Evolutionary conservation across 2,888 invertebrate species (phyloP), one percentile per base, ranked within the genome.

Genomic region (Pachycephus smyrnensis): DNA sequence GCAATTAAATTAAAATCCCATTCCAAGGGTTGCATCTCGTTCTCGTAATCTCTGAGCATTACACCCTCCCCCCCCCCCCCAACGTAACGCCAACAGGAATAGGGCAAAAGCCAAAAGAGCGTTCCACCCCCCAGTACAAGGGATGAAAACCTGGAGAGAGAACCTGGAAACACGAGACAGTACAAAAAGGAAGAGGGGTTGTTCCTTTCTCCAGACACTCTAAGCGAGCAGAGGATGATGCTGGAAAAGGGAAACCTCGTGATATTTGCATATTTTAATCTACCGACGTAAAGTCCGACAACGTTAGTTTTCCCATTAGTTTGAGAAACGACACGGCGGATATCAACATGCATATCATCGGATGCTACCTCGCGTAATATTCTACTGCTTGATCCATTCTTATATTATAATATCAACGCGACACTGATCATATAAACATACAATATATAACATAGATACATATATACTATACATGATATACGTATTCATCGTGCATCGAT

Each of bases 261-360:
- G 86, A 86, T 87, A 90, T 90, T 90, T 89, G 88, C 89, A 90
- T 90, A 90, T 90, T 90, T 89, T 89, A 90, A 90, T 89, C 89
- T 87, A 86, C 86, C 84, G 81, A 82, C 85, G 86, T 85, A 88
- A 87, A 89, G 83, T 82, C 83, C 79, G 75, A 75, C 83, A 80
- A 77, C 81, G 78, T 85, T 84, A 84, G 84, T 87, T 86, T 85
- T 83, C 82, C 86, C 84, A 85, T 88, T 87, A 86, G 84, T 82
- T 76, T 80, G 68, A 55, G 23, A 55, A 55, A 23, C 55, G 9
- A 55, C 23, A 23, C 23, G 23, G 6, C 55, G 55, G 23, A 55
- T 23, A 55, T 55, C 23, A 55, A 55, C 55, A 0, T 15, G 40
- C 40, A 15, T 40, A 40, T 40, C 40, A 40, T 15, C 15, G 55